phyloP scores from a whole-genome alignment of 2,888 invertebrate species.

The Stratiomys singularior region DNA sequence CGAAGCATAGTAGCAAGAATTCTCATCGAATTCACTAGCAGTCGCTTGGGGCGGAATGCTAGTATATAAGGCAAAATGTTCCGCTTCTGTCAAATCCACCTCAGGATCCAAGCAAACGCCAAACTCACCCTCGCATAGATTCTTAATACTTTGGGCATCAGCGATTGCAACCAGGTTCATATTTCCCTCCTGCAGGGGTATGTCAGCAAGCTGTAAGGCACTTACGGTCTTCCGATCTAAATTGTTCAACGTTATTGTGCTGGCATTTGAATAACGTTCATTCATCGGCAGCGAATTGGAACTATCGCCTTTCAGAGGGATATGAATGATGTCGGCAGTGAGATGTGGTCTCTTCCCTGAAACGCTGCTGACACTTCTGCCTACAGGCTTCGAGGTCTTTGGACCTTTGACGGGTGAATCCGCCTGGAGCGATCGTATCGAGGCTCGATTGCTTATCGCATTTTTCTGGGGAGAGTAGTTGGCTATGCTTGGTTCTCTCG shows the following conservation, averaged over 20 bases:
- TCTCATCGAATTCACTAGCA: constrained; percentile 87
- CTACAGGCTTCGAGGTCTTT: constrained; percentile 66
- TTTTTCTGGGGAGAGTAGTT: constrained; percentile 59
- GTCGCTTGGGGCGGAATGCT: constrained; percentile 88
- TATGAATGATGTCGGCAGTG: constrained; percentile 73
- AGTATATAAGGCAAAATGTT: constrained; percentile 88
- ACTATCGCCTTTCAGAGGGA: constrained; percentile 72
- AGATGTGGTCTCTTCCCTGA: constrained; percentile 71
- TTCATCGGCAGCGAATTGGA: constrained; percentile 67
- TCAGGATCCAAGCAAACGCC: constrained; percentile 66
- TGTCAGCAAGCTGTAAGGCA: constrained; percentile 64
- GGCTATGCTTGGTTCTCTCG: constrained; percentile 61
- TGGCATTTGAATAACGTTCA: constrained; percentile 65
- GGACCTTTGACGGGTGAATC: constrained; percentile 23
- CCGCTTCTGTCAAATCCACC: constrained; percentile 84
- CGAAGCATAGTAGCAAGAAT: constrained; percentile 86
- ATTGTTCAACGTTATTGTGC: constrained; percentile 62
- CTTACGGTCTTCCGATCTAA: constrained; percentile 65
- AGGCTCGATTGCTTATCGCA: constrained; percentile 56
- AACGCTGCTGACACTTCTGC: constrained; percentile 71
- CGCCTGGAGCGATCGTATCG: constrained; percentile 59
- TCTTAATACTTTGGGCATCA: constrained; percentile 64
- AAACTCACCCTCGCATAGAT: constrained; percentile 64
- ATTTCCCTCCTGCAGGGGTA: constrained; percentile 66
- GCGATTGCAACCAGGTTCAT: constrained; percentile 71